Base-by-base conservation (phyloP, 2,888 invertebrate species). In the Phytoseiulus persimilis region DNA sequence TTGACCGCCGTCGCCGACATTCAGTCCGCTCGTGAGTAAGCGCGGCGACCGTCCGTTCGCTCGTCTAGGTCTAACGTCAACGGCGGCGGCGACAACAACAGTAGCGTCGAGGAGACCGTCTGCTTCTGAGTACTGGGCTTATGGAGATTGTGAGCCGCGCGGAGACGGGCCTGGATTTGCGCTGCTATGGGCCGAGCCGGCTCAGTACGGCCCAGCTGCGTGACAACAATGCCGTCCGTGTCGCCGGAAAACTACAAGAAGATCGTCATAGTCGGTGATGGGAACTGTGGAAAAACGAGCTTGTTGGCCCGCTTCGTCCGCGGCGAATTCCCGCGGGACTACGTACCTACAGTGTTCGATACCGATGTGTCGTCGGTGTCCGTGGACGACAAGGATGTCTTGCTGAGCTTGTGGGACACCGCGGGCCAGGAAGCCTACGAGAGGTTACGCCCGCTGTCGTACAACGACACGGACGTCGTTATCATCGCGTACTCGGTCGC, bases 201-300 rank as follows among this genome's bases (percentile, higher is more conserved):
- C 65, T 28, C 28, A 65, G 65, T 65, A 18, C 32, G 87, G 87
- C 87, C 87, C 87, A 33, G 87, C 32, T 87, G 87, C 87, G 87
- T 87, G 33, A 32, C 39, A 33, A 32, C 87, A 33, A 90, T 83
- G 90, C 83, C 90, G 33, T 83, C 32, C 39, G 65, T 23, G 65
- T 33, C 83, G n/a, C 31, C n/a, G 45, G 39, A 83, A 31, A 65
- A 33, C 83, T 84, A 45, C 39, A 90, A 84, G 39, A 90, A 90
- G 89, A 33, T 90, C 39, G 90, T 90, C 14, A 83, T 90, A n/a
- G 90, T 90, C 33, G 90, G 90, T 11, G 90, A 90, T 28, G 84
- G 90, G 23, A 83, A n/a, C n/a, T 90, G 90, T 32, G 90, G 90
- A 2, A 90, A 90, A 39, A 90, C 90, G 9, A 45, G 87, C 18